Base-by-base conservation (phyloP, 2,113 vertebrate species). In the Rhodinocichla rosea region DNA sequence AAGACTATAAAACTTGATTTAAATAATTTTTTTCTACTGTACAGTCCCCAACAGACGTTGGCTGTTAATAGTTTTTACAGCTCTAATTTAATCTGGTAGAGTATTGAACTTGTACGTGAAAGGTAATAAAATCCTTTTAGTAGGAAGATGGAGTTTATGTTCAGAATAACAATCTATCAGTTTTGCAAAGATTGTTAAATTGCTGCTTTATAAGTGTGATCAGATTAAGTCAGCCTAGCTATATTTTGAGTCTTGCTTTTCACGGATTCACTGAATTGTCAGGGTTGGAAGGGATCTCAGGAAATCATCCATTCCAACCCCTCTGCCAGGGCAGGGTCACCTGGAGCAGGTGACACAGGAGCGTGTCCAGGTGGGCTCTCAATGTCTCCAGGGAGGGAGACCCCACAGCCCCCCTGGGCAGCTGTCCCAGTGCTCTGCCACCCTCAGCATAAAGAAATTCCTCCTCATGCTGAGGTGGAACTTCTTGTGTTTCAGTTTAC, bases 51-150 rank as follows among this genome's bases (percentile, higher is more conserved):
- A 39, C 83, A 88, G 91, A 70, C 56, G 1, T 90, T 92, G 83
- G 63, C 78, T 95, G 65, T 92, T 95, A 96, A 90, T 80, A 83
- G 82, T 71, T 93, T 94, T 95, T 97, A 90, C 86, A 77, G 84
- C 74, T 95, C 90, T 96, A 94, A 97, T 97, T 96, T 96, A 96
- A 96, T 97, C 87, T 96, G 81, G 19, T 89, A 77, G 71, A 80
- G 70, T 97, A 95, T 92, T 91, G 89, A 97, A 96, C 86, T 94
- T 90, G 75, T 92, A 87, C 47, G 50, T 47, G n/a, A 96, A 95
- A 95, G 55, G 76, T 92, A 97, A 96, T 97, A 97, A 97, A 97
- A 94, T 89, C 92, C 77, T 95, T 96, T 97, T 95, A 94, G 90
- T 83, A 96, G 82, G 83, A 96, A 97, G 95, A 94, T 89, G 55